A percentile compares a stretch with the other conserved stretches of the same genome.
These are phyloP conservation scores for Carassius gibelio DNA, from an alignment of 2,113 vertebrate species.

Conservation along the genomic window DNA sequence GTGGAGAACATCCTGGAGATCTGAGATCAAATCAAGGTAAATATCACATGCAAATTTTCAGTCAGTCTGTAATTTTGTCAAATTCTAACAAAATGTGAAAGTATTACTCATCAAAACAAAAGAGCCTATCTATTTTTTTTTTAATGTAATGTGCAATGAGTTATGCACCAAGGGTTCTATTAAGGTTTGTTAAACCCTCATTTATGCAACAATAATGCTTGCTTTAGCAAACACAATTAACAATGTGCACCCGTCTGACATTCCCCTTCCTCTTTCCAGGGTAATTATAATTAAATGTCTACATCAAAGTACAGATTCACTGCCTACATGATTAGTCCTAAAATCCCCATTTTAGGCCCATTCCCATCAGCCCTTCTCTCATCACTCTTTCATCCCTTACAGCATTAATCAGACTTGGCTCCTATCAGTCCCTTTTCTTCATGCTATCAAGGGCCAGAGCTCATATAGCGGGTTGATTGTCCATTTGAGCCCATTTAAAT, in stretches of 20 bases:
- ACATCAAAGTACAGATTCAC: conserved; percentile 35
- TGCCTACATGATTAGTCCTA: conserved; percentile 43
- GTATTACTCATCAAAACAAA: background rate
- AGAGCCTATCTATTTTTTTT: background rate
- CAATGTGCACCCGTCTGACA: conserved; percentile 14
- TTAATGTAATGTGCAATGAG: background rate
- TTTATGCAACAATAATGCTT: background rate
- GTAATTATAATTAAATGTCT: conserved; percentile 10
- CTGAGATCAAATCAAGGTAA: background rate
- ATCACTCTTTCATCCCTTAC: conserved; percentile 26
- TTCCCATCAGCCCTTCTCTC: background rate
- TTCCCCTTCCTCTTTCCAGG: conserved; percentile 18
- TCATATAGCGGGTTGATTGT: conserved; percentile 19
- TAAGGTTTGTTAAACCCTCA: background rate
- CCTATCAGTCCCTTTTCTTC: conserved; percentile 26
- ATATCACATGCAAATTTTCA: background rate
- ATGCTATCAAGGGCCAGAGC: background rate
- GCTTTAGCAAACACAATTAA: conserved; percentile 5
- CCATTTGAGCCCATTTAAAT: conserved; percentile 47
- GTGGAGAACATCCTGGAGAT: background rate
- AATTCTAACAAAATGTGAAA: background rate
- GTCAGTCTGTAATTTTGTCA: background rate
- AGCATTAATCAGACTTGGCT: conserved; percentile 27
- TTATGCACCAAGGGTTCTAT: background rate
- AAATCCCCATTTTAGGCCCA: conserved; percentile 8